phyloP scores from a whole-genome alignment of 2,113 vertebrate species.

The Arvicanthis niloticus region DNA sequence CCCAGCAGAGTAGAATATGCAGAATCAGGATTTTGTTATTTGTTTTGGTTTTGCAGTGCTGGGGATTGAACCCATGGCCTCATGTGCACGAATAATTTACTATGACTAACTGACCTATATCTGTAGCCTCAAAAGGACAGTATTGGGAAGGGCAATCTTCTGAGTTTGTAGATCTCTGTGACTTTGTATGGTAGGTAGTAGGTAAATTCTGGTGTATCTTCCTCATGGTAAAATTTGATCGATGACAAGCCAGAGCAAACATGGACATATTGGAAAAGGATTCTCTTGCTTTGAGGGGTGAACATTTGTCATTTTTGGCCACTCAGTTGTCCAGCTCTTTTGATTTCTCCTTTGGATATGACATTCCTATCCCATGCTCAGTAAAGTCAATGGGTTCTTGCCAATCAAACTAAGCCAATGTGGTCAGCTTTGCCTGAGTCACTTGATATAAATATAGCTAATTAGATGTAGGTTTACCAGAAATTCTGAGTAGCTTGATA shows the following conservation, averaged over 20 bases:
- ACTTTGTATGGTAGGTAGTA: not conserved
- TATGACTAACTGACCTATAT: not conserved
- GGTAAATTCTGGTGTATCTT: not conserved
- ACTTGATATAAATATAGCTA: not conserved
- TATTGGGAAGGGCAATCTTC: not conserved
- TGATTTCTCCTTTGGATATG: not conserved
- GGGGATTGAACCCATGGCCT: not conserved
- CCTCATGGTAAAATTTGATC: constrained; percentile 25
- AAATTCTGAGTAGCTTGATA: not conserved
- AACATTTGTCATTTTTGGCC: not conserved
- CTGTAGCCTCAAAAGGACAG: not conserved
- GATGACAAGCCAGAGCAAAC: not conserved
- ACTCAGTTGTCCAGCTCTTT: not conserved
- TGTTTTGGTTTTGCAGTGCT: not conserved
- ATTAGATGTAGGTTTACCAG: not conserved
- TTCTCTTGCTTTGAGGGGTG: not conserved
- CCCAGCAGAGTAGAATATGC: not conserved
- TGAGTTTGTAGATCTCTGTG: not conserved
- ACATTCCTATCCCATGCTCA: not conserved
- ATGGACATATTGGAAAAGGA: not conserved
- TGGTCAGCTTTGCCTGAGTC: not conserved
- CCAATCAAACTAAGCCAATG: not conserved
- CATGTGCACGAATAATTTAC: not conserved
- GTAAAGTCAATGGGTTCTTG: not conserved
- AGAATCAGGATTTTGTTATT: not conserved